phyloP scores from a whole-genome alignment of 1,140 invertebrate species.

The Melanaphis sacchari region DNA sequence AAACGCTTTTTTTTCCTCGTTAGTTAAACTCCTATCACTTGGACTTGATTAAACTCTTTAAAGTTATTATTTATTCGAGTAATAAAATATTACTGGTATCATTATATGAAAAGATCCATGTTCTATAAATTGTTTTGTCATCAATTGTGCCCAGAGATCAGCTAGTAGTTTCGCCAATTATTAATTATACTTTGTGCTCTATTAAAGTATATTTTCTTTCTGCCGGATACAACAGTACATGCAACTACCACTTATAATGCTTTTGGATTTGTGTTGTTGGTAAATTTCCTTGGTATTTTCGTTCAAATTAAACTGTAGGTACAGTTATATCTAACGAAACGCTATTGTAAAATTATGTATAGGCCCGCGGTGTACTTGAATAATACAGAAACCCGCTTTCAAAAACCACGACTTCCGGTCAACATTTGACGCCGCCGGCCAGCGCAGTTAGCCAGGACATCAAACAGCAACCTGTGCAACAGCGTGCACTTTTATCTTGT shows the following conservation, averaged over 20 bases:
- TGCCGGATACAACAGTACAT: neutral
- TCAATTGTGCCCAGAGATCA: neutral
- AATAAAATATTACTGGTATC: conserved; percentile 1
- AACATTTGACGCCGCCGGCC: neutral
- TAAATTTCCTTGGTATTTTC: neutral
- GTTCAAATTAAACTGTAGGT: neutral
- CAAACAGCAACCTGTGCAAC: neutral
- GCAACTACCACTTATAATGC: neutral
- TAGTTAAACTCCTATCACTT: neutral
- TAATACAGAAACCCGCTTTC: conserved; percentile 19
- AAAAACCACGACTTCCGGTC: neutral
- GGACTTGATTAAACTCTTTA: neutral
- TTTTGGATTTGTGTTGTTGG: neutral
- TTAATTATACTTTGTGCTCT: neutral
- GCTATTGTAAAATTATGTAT: neutral
- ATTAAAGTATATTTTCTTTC: neutral
- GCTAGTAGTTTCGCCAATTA: neutral
- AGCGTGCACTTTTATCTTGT: conserved; percentile 13
- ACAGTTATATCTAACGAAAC: neutral
- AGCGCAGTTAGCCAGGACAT: neutral
- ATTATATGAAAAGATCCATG: neutral
- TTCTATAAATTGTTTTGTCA: neutral
- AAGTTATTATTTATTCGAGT: neutral
- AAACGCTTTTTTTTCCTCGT: neutral
- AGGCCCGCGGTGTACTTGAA: neutral